phyloP scores from a whole-genome alignment of 2,113 vertebrate species.

The Balaeniceps rex region DNA sequence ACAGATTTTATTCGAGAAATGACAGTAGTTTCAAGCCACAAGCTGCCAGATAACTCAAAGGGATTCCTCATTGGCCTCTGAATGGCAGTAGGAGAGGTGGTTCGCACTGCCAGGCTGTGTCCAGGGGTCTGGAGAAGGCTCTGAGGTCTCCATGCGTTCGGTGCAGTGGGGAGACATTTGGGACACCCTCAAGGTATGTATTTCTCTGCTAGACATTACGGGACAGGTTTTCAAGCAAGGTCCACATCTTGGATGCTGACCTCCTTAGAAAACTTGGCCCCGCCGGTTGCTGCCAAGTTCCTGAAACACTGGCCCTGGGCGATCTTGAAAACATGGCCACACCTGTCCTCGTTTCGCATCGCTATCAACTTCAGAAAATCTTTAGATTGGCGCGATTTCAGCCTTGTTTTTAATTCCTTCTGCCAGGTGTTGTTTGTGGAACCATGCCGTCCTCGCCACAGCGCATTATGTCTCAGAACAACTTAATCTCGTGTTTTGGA shows the following conservation, averaged over 20 bases:
- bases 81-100: neutral
- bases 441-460: neutral
- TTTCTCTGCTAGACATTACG: neutral
- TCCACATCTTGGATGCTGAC: neutral
- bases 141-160: neutral
- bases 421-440: slow-evolving; percentile 54
- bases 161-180: neutral
- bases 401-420: slow-evolving; percentile 19
- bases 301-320: slow-evolving; percentile 24
- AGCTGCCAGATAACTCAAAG: neutral
- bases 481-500: neutral
- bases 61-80: neutral
- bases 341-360: neutral
- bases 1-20: neutral
- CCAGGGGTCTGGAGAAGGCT: neutral
- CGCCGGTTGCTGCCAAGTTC: neutral
- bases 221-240: neutral
- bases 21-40: neutral
- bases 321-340: neutral
- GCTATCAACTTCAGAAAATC: neutral
- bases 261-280: slow-evolving; percentile 26
- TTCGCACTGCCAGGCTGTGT: neutral
- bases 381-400: slow-evolving; percentile 6
- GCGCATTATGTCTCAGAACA: neutral
- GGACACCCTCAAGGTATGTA: neutral